These are phyloP conservation scores for Anseranas semipalmata DNA, from an alignment of 2,113 vertebrate genomes.

Conservation along the genomic window DNA sequence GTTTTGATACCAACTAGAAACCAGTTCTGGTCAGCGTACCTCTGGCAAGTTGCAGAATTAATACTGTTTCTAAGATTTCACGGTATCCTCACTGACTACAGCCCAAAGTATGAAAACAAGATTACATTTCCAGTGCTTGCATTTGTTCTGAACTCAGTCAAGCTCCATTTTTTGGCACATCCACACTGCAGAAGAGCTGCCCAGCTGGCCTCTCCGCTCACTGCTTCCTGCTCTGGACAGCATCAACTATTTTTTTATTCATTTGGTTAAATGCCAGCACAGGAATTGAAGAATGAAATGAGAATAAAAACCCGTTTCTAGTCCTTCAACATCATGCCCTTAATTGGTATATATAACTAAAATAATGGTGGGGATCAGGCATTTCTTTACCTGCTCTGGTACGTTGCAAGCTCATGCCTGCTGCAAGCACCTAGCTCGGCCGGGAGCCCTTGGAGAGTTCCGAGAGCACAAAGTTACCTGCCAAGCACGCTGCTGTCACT, in stretches of 20 bases:
- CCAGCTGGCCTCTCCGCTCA: neutral
- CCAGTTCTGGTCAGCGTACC: neutral
- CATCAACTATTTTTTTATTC: neutral
- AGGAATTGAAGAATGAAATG: neutral
- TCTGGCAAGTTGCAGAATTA: neutral
- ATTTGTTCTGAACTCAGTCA: neutral
- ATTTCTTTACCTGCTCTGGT: fast-evolving
- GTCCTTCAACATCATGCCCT: neutral
- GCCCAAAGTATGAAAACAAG: neutral
- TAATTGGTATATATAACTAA: fast-evolving
- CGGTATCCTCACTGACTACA: neutral
- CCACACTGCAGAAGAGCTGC: neutral
- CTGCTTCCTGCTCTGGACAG: neutral
- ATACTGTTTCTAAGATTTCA: neutral
- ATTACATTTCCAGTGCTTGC: neutral
- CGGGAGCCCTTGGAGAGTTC: fast-evolving
- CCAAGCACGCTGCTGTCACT: no score
- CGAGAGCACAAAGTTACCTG: neutral
- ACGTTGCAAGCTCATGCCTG: fast-evolving
- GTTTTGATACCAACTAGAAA: neutral
- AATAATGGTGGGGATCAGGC: neutral
- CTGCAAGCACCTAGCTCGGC: neutral
- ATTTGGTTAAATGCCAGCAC: neutral
- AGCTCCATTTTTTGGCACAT: neutral
- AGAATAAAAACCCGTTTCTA: neutral